Evolutionary conservation across 2,113 vertebrate genomes (phyloP), one percentile per base, ranked within the genome.

Genomic region (Thunnus maccoyii): DNA sequence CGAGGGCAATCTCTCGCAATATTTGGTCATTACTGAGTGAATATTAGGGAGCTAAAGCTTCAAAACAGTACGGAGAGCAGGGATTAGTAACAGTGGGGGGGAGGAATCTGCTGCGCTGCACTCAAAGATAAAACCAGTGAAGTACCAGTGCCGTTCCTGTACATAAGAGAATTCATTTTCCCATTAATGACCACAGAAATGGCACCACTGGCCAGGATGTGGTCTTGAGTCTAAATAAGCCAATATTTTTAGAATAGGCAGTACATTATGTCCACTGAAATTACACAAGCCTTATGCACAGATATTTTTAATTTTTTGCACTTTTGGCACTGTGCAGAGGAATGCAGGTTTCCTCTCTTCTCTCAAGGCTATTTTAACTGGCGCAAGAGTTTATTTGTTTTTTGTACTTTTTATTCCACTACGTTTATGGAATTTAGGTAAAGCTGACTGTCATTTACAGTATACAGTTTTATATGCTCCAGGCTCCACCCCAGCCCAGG

Each of bases 1-100:
- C 82, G 91, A 85, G 87, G 87, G 83, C 78, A 50, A 1, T 71
- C 51, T 89, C 14, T 47, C 17, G 14, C 65, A 78, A 80, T 50
- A 25, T 83, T 63, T 64, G 55, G 11, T 32, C 25, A 20, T 5
- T 20, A 2, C 13, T 55, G 48, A n/a, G 51, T n/a, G 12, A 55
- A 16, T 22, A 14, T 51, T n/a, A 57, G 20, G n/a, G 6, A 5
- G n/a, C 41, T 62, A 1, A 16, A 36, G 17, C 72, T 22, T 55
- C 16, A 80, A 2, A 5, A n/a, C 20, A 41, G 46, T 17, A 22
- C 17, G 61, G 17, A 56, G 60, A 41, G 72, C 16, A 36, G 61
- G n/a, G 5, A 17, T 48, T 15, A 47, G 44, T 3, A 32, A 58
- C 7, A 73, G 41, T 16, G 32, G 20, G 11, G 22, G 17, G 5